Evolutionary conservation across 2,888 invertebrate genomes (phyloP).

Genomic region (Thereva unica): DNA sequence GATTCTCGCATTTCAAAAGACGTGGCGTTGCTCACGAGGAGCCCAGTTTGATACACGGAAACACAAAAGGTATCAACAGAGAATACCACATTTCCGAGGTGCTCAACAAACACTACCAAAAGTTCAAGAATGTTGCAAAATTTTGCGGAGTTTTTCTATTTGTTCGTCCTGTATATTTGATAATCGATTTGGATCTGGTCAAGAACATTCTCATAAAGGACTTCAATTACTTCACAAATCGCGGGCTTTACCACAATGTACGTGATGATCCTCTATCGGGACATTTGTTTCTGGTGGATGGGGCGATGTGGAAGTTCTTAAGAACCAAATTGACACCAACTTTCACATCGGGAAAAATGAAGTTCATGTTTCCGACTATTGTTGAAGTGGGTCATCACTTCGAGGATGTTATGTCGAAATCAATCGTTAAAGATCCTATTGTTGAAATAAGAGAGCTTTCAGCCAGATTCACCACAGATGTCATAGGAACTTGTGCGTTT

Average conservation of each 20-base stretch:
- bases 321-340: conserved; percentile 55
- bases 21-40: background rate
- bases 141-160: conserved; percentile 41
- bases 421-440: background rate
- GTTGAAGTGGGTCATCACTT: conserved; percentile 44
- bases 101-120: conserved; percentile 26
- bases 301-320: conserved; percentile 55
- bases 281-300: conserved; percentile 48
- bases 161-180: conserved; percentile 36
- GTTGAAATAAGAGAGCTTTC: conserved; percentile 57
- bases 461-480: conserved; percentile 59
- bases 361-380: conserved; percentile 52
- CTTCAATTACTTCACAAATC: conserved; percentile 49
- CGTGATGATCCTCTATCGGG: conserved; percentile 48
- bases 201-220: conserved; percentile 49
- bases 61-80: conserved; percentile 40
- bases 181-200: conserved; percentile 46
- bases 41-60: conserved; percentile 43
- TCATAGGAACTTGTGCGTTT: conserved; percentile 59
- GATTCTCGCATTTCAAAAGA: no score
- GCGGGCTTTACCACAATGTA: conserved; percentile 47
- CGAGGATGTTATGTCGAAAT: background rate
- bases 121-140: conserved; percentile 33
- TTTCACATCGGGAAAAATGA: conserved; percentile 58
- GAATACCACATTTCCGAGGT: conserved; percentile 20